These are phyloP conservation scores for Cyclophora punctaria DNA, from an alignment of 2,888 invertebrate species.

Conservation along the genomic window DNA sequence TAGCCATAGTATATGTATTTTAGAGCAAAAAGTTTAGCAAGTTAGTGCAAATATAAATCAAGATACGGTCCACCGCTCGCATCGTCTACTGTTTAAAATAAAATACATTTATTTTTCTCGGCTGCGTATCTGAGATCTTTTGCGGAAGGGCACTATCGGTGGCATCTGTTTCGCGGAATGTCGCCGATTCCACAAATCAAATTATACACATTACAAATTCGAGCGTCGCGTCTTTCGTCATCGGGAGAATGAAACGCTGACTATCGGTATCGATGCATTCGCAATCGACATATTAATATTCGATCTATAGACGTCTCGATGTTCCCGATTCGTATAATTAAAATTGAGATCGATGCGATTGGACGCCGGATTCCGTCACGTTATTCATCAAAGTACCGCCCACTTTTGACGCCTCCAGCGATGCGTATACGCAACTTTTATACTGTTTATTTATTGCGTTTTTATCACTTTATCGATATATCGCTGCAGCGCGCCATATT, in stretches of 20 bases:
- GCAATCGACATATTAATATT: conserved; percentile 72
- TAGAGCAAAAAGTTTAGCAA: too few relatives aligned
- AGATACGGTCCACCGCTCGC: conserved; percentile 19
- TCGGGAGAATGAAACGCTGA: conserved; percentile 54
- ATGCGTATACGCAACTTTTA: conserved; percentile 57
- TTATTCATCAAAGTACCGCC: conserved; percentile 67
- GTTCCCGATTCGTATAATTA: conserved; percentile 72
- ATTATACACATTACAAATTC: conserved; percentile 62
- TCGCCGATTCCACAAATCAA: conserved; percentile 56
- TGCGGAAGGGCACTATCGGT: conserved; percentile 45
- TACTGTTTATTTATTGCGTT: conserved; percentile 52
- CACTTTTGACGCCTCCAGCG: conserved; percentile 72
- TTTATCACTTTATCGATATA: conserved; percentile 42
- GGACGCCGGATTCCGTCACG: conserved; percentile 68
- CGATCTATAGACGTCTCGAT: conserved; percentile 64
- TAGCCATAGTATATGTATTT: too few relatives aligned
- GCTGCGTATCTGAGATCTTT: conserved; percentile 41
- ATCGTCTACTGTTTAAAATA: conserved; percentile 28
- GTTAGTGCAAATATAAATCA: conserved; percentile 32
- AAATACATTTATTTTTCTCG: conserved; percentile 36
- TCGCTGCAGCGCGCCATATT: conserved; percentile 40
- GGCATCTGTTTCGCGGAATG: conserved; percentile 54
- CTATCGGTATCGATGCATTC: conserved; percentile 50
- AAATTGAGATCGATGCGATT: conserved; percentile 70
- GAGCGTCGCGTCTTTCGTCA: neutral